Evolutionary conservation across 2,888 invertebrate genomes (phyloP).

Genomic region (Anorthoa munda): DNA sequence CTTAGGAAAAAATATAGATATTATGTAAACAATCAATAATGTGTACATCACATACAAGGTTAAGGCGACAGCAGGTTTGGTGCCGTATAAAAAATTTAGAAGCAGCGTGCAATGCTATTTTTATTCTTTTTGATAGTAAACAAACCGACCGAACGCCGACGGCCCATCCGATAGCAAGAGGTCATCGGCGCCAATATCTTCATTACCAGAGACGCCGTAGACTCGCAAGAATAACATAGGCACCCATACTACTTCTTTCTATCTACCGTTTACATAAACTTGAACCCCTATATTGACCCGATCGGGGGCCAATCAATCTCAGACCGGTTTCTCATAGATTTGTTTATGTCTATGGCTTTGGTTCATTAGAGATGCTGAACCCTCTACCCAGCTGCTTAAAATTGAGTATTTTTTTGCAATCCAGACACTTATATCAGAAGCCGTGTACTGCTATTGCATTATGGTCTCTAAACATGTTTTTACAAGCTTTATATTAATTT

Average conservation of each 20-base stretch:
- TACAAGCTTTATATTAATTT: too few relatives aligned
- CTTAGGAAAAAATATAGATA: conserved; percentile 20
- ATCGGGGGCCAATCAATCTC: not conserved
- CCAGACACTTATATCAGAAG: not conserved
- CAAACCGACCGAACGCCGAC: too few relatives aligned
- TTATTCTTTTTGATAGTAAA: not conserved
- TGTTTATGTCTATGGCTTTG: not conserved
- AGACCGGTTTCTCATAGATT: not conserved
- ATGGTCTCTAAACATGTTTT: not conserved
- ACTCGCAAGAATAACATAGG: too few relatives aligned
- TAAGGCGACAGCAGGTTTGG: not conserved
- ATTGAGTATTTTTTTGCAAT: not conserved
- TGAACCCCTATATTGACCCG: not conserved
- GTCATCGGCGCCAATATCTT: too few relatives aligned
- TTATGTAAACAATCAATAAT: conserved; percentile 43
- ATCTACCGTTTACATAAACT: conserved; percentile 6
- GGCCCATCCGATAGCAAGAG: too few relatives aligned
- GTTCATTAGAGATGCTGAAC: not conserved
- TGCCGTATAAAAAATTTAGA: not conserved
- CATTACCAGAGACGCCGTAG: too few relatives aligned
- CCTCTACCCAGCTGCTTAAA: not conserved
- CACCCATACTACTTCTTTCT: too few relatives aligned
- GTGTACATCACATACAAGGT: conserved; percentile 24
- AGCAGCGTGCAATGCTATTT: not conserved
- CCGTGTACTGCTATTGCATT: not conserved